These are phyloP conservation scores for Amphiprion percula DNA, from an alignment of 2,113 vertebrate genomes.

Conservation along the genomic window DNA sequence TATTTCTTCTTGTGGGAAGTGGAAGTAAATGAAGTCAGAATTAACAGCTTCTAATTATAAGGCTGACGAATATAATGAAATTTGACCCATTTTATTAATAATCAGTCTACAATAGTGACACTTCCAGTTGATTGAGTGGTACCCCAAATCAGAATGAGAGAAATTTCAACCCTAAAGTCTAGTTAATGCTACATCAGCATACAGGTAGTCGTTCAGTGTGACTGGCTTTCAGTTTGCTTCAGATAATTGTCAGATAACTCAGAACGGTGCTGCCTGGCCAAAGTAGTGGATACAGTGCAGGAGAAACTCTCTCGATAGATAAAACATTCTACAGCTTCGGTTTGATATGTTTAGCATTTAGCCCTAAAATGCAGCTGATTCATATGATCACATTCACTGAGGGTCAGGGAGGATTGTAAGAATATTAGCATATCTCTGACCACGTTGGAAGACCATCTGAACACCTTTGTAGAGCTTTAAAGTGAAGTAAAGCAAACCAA, in stretches of 20 bases:
- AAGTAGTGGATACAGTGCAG: background rate
- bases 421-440: background rate
- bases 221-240: slow-evolving; percentile 1
- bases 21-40: too few relatives aligned
- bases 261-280: background rate
- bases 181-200: background rate
- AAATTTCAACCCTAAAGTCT: too few relatives aligned
- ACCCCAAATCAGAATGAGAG: too few relatives aligned
- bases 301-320: background rate
- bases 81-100: too few relatives aligned
- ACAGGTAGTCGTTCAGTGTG: background rate
- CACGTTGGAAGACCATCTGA: slow-evolving; percentile 1
- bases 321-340: background rate
- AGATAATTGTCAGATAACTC: slow-evolving; percentile 24
- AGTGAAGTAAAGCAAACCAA: slow-evolving; percentile 18
- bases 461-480: slow-evolving; percentile 1
- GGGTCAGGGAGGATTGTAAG: slow-evolving; percentile 4
- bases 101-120: too few relatives aligned
- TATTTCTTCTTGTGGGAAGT: too few relatives aligned
- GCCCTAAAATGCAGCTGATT: background rate
- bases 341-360: background rate
- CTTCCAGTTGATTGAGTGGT: too few relatives aligned
- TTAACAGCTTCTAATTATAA: too few relatives aligned
- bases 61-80: too few relatives aligned
- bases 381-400: slow-evolving; percentile 1